Evolutionary conservation across 2,888 invertebrate species (phyloP).

Genomic region (Sminthurides aquaticus): DNA sequence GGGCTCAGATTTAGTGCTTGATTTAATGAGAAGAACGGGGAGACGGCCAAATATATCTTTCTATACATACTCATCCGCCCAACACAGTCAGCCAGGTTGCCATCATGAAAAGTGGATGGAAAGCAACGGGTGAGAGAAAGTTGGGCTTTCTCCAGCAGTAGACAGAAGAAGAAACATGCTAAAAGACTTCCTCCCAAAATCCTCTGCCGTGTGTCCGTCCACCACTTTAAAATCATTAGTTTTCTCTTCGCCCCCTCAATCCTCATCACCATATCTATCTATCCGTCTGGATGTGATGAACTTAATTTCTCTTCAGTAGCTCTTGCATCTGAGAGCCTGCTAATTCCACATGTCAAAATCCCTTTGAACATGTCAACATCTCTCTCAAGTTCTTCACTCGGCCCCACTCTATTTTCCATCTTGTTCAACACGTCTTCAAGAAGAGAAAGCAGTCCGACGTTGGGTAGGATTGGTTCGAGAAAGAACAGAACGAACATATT

Average conservation of each 20-base stretch:
- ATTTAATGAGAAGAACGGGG: neutral
- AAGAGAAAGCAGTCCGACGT: too few relatives aligned
- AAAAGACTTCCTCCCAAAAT: neutral
- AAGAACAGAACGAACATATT: too few relatives aligned
- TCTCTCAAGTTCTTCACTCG: neutral
- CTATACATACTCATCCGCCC: neutral
- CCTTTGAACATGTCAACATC: neutral
- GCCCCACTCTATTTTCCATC: neutral
- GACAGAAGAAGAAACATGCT: too few relatives aligned
- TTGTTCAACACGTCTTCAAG: too few relatives aligned
- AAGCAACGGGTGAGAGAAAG: neutral
- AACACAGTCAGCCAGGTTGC: neutral
- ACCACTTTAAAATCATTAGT: neutral
- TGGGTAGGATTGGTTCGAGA: too few relatives aligned
- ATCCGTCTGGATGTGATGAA: neutral
- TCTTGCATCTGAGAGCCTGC: too few relatives aligned
- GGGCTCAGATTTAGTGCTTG: constrained; percentile 2
- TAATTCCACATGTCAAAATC: neutral
- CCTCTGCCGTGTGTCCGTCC: neutral
- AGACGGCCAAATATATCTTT: neutral
- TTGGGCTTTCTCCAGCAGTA: neutral
- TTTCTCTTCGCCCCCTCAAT: neutral
- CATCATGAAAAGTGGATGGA: neutral
- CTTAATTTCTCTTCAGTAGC: neutral
- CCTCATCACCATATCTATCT: neutral